These are phyloP conservation scores for Alouatta palliata DNA, from an alignment of 2,113 vertebrate genomes.

Conservation along the genomic window DNA sequence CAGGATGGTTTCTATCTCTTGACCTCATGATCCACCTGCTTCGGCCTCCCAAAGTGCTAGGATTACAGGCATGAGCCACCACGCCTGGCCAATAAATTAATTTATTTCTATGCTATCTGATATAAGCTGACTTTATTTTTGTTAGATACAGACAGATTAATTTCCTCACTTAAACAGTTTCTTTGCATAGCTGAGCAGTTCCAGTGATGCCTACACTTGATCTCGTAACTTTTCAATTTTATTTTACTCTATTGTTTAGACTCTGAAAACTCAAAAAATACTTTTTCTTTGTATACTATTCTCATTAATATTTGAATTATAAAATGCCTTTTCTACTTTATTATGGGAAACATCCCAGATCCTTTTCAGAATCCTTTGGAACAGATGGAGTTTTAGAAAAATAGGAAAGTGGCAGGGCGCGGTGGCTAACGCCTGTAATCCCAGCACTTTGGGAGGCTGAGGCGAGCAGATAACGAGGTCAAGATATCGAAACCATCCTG, in stretches of 20 bases:
- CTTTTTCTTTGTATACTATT: background rate
- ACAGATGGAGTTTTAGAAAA: background rate
- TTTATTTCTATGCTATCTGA: background rate
- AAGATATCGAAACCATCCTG: too few relatives aligned
- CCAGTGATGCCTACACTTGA: background rate
- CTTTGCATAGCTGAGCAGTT: background rate
- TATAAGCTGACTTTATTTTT: background rate
- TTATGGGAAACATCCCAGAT: background rate
- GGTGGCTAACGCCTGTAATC: too few relatives aligned
- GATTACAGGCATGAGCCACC: too few relatives aligned
- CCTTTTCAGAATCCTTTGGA: conserved; percentile 17
- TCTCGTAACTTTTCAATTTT: conserved; percentile 15
- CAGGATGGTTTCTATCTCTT: too few relatives aligned
- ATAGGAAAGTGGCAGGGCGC: background rate
- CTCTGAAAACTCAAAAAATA: conserved; percentile 2
- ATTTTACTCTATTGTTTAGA: conserved; percentile 7
- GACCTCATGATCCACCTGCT: too few relatives aligned
- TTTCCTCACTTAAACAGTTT: conserved; percentile 14
- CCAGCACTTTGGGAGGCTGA: too few relatives aligned
- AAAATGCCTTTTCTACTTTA: background rate
- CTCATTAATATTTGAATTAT: background rate
- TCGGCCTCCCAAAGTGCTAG: too few relatives aligned
- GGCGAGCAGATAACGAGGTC: too few relatives aligned
- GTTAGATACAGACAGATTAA: background rate
- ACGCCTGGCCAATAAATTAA: too few relatives aligned